These are phyloP conservation scores for Andrena trimmerana DNA, from an alignment of 2,888 invertebrate species.

Conservation along the genomic window DNA sequence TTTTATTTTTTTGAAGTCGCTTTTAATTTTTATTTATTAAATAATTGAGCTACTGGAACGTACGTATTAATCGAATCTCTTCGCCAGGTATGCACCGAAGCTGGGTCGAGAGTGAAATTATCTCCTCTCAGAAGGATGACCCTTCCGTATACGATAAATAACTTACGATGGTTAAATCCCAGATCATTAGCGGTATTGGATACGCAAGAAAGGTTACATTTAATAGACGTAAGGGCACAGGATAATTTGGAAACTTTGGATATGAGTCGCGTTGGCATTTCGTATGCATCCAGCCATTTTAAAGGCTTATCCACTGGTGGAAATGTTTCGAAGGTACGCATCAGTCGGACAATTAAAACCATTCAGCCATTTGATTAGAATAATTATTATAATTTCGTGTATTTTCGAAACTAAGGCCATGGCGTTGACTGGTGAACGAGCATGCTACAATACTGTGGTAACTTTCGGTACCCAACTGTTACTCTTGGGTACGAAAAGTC, in stretches of 20 bases:
- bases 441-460: conserved; percentile 91
- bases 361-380: conserved; percentile 3
- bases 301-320: conserved; percentile 98
- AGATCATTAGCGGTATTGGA: conserved; percentile 94
- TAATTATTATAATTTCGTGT: conserved; percentile 9
- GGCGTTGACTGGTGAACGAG: conserved; percentile 91
- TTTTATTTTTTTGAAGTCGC: too few relatives aligned
- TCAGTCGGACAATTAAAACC: neutral
- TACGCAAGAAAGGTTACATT: conserved; percentile 93
- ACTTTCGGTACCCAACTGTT: conserved; percentile 90
- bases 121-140: conserved; percentile 90
- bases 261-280: conserved; percentile 92
- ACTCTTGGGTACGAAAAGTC: conserved; percentile 89
- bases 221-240: conserved; percentile 95
- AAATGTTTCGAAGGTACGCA: conserved; percentile 89
- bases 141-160: conserved; percentile 90
- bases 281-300: conserved; percentile 95
- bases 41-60: conserved; percentile 6
- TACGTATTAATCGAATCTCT: conserved; percentile 30
- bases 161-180: conserved; percentile 93
- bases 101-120: conserved; percentile 87
- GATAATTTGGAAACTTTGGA: conserved; percentile 94
- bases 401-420: conserved; percentile 86
- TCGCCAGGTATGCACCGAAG: conserved; percentile 86
- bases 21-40: too few relatives aligned